Base-by-base conservation (phyloP, 64 coral and sea anemone genomes). In the Pocillopora verrucosa region DNA sequence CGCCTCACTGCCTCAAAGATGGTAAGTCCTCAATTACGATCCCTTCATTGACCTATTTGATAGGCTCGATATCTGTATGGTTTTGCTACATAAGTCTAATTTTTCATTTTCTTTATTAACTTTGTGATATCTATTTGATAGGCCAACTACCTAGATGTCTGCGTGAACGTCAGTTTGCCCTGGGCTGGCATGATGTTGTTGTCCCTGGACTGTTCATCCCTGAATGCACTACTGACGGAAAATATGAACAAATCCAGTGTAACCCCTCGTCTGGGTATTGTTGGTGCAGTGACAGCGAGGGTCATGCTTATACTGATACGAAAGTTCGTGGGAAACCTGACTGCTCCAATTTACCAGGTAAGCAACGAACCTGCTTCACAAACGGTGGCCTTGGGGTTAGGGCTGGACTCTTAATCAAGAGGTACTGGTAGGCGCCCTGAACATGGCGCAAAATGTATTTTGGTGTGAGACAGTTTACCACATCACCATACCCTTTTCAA, bases 201-300 rank as follows among this genome's bases (percentile, higher is more conserved):
- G 83, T 92, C 14, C 73, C 78, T 14, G 74, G 83, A 68, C 75
- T 92, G 15, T 92, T 84, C 73, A 30, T 80, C 25, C 74, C 90
- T 20, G 90, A 87, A 58, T 92, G 90, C 34, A 77, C 74, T 61
- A 74, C 83, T 2, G 90, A 92, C 19, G 90, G 90, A 10, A 87
- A 84, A 35, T 92, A 92, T 73, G 90, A 92, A 45, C 45, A 22
- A 24, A 73, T 92, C 13, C 90, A 92, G 58, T 92, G 90, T 41
- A 83, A 92, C 26, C 38, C 83, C 10, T 56, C 61, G 22, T 92
- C 90, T 59, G 90, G 90, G 10, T 87, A 69, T 25, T 92, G 90
- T 62, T 92, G 90, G 90, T 92, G 90, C 58, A 77, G 75, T 22
- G 83, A 87, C 61, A 92, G 60, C 11, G 82, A 86, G 20, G 89